Percentiles rank a stretch among this genome's conserved stretches.
Conservation (phyloP, 2,113 vertebrate genomes). For the Odontesthes bonariensis region DNA sequence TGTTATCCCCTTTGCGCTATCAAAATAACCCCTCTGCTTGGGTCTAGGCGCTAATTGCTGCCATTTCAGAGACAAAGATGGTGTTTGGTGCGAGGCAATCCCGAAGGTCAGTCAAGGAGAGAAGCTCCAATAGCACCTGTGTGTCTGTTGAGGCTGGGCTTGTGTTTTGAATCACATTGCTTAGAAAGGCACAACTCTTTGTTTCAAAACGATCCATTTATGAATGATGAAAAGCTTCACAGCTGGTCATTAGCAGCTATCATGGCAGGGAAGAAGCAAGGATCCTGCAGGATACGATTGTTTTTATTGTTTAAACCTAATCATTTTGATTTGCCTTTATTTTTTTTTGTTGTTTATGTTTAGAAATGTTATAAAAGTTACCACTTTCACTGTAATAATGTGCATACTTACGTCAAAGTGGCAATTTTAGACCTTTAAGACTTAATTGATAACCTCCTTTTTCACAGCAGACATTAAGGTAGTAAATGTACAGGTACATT, state of each 20-base stretch:
- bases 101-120: slow-evolving; percentile 80
- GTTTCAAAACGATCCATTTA: slow-evolving; percentile 64
- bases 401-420: too few species aligned
- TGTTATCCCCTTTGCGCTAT: slow-evolving; percentile 60
- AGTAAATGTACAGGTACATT: too few species aligned
- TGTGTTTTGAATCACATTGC: slow-evolving; percentile 55
- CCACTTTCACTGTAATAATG: too few species aligned
- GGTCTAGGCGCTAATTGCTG: slow-evolving; percentile 78
- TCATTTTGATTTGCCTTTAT: too few species aligned
- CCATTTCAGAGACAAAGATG: slow-evolving; percentile 74
- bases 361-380: too few species aligned
- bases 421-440: too few species aligned
- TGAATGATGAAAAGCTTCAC: slow-evolving; percentile 49
- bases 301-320: too few species aligned
- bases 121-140: slow-evolving; percentile 65
- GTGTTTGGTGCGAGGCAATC: slow-evolving; percentile 58
- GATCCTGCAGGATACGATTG: slow-evolving; percentile 26
- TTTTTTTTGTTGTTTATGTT: too few species aligned
- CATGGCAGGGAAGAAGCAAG: slow-evolving; percentile 13
- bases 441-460: too few species aligned
- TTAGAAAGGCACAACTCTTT: slow-evolving; percentile 69
- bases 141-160: slow-evolving; percentile 38
- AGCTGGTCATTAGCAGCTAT: slow-evolving; percentile 57
- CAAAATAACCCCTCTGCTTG: slow-evolving; percentile 72
- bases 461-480: too few species aligned